Percentiles rank a stretch among this genome's conserved stretches.
phyloP scores from a whole-genome alignment of 2,888 invertebrate genomes.

The Phalangium opilio region DNA sequence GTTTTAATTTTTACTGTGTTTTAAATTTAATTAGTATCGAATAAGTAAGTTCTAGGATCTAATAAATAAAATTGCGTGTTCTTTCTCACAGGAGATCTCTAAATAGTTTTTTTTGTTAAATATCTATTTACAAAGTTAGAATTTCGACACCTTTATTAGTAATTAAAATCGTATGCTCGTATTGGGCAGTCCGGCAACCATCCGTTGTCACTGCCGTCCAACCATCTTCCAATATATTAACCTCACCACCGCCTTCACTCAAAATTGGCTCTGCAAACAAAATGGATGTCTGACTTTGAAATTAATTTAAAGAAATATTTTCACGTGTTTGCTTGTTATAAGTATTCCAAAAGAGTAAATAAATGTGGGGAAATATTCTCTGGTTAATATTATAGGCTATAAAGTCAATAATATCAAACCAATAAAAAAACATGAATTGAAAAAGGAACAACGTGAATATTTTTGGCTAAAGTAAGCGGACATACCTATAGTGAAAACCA shows the following conservation, averaged over 20 bases:
- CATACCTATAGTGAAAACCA: slow-evolving; percentile 71
- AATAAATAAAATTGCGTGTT: too few relatives aligned
- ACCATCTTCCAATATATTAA: slow-evolving; percentile 61
- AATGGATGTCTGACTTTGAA: not conserved
- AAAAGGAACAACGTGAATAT: slow-evolving; percentile 1
- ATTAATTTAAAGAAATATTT: too few relatives aligned
- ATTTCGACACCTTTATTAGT: slow-evolving; percentile 61
- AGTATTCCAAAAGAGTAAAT: too few relatives aligned
- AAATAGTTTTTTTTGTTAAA: too few relatives aligned
- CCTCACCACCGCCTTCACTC: slow-evolving; percentile 39
- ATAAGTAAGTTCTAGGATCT: too few relatives aligned
- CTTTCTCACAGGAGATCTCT: too few relatives aligned
- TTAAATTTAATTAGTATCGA: too few relatives aligned
- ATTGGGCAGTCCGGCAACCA: slow-evolving; percentile 66
- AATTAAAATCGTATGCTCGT: slow-evolving; percentile 78
- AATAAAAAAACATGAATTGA: not conserved
- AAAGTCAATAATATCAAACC: not conserved
- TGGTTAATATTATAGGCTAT: too few relatives aligned
- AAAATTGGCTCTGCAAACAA: slow-evolving; percentile 54
- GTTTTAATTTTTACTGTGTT: too few relatives aligned
- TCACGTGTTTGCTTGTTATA: too few relatives aligned
- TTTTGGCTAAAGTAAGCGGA: too few relatives aligned
- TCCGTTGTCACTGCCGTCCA: slow-evolving; percentile 85
- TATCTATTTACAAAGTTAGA: slow-evolving; percentile 44
- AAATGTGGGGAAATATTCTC: too few relatives aligned